Evolutionary conservation across 1,140 invertebrate genomes (phyloP), one percentile per base, ranked within the genome.

Genomic region (Chionoecetes opilio): DNA sequence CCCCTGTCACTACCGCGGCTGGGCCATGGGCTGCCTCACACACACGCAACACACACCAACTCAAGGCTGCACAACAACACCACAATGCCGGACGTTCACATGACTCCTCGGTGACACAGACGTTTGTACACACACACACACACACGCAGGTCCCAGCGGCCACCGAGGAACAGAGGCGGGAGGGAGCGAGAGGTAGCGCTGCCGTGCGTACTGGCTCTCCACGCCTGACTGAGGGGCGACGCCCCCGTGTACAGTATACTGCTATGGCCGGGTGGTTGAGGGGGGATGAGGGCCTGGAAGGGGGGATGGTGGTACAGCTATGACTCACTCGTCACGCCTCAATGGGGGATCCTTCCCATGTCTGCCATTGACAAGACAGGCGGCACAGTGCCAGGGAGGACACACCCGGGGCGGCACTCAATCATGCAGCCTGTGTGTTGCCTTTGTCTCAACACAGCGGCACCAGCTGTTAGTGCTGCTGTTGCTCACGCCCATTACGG

Each of bases 221-320:
- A 94, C 93, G 93, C 93, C 87, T 94, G 93, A 94, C 93, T 94
- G 87, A 94, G 93, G 93, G 93, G 86, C 93, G 93, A 94, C 93
- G 93, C 93, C 93, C 93, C 93, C 93, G 53, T 94, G 38, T 29
- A 91, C 46, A n/a, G n/a, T 82, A 75, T 75, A n/a, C 21, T 75
- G 63, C 63, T 75, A 75, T 75, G 63, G 75, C 87, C 53, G 53
- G 90, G 93, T 32, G 37, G 75, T n/a, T 29, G 82, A 82, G 82
- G n/a, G 37, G 37, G 31, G 90, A 92, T 34, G 75, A 34, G 91
- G 89, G 87, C 21, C 26, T 5, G 9, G 37, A 21, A 31, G 84
- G 93, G 75, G 93, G 84, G 86, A 86, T 37, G 29, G 41, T 93
- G 89, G 31, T 35, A 46, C 38, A 53, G 85, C 93, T 87, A 89